Evolutionary conservation across 2,888 invertebrate genomes (phyloP).

Genomic region (Opisthograptis luteolata): DNA sequence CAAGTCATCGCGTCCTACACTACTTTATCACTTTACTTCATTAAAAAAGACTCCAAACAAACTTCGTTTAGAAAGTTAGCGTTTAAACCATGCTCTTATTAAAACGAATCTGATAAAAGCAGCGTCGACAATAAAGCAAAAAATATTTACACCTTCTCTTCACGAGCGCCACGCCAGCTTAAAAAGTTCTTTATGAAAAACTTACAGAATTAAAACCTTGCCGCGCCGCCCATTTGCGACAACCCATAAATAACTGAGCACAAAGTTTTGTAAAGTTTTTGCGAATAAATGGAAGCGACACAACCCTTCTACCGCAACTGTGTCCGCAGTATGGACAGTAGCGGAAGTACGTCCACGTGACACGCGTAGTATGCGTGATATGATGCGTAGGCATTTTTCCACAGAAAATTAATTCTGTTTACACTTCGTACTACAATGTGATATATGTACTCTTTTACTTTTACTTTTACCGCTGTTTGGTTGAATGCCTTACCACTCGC

Average conservation of each 20-base stretch:
- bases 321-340: slow-evolving; percentile 15
- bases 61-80: neutral
- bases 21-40: too few relatives aligned
- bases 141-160: slow-evolving; percentile 20
- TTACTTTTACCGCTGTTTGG: too few relatives aligned
- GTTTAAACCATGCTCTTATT: neutral
- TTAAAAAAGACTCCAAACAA: neutral
- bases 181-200: slow-evolving; percentile 37
- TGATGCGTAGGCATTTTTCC: too few relatives aligned
- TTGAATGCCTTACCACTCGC: too few relatives aligned
- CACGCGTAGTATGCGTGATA: too few relatives aligned
- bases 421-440: too few relatives aligned
- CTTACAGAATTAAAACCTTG: slow-evolving; percentile 37
- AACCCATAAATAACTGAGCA: slow-evolving; percentile 41
- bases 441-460: too few relatives aligned
- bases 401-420: too few relatives aligned
- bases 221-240: slow-evolving; percentile 25
- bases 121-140: slow-evolving; percentile 4
- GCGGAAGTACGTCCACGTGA: neutral
- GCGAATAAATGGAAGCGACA: slow-evolving; percentile 51
- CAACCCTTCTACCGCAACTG: slow-evolving; percentile 38
- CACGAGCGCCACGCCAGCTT: slow-evolving; percentile 2
- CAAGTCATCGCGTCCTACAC: too few relatives aligned
- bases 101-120: slow-evolving; percentile 9
- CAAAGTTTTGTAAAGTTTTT: slow-evolving; percentile 42